Evolutionary conservation across 2,888 invertebrate species (phyloP), one percentile per base, ranked within the genome.

Genomic region (Drosophila suboccidentalis): DNA sequence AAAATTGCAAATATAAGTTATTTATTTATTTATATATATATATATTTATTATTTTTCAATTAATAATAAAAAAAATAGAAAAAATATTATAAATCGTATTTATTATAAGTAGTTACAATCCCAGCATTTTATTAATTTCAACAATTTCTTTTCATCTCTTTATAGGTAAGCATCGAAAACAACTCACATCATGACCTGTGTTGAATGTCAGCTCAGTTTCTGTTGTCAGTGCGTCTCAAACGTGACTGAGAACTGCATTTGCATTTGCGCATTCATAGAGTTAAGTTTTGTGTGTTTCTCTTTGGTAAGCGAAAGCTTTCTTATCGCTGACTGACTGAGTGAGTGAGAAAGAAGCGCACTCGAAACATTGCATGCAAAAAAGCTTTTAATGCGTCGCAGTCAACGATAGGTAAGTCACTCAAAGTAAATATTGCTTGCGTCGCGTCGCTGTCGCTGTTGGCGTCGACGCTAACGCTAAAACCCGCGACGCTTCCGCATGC

Each of bases 111-210:
- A 6, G 8, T 29, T 29, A 29, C 29, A 29, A 29, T 29, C 2
- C 29, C 13, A 5, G 36, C 36, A 6, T 0, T n/a, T 63, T 64
- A 74, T 51, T 39, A 62, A 70, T 72, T 34, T 51, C 38, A 53
- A 49, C 26, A 63, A 50, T 38, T 19, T 49, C 53, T 61, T 58
- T 15, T 34, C 53, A 8, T 65, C 65, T 68, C 63, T 46, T 85
- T 88, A 50, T 79, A 85, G 85, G 85, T 85, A 85, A 85, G 85
- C 85, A 71, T 76, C 71, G 51, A 47, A 43, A 36, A 55, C 29
- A 59, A 17, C 59, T 1, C 29, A 8, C 8, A 26, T 61, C 64
- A 61, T 55, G 55, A 50, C 36, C 54, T 55, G 58, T 66, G 57
- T 51, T 62, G 46, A 62, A 50, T 61, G 78, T 62, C 60, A 32